A percentile compares a stretch with the other conserved stretches of the same genome.
These are phyloP conservation scores for Ophion ventricosus DNA, from an alignment of 2,888 invertebrate species.

Conservation along the genomic window DNA sequence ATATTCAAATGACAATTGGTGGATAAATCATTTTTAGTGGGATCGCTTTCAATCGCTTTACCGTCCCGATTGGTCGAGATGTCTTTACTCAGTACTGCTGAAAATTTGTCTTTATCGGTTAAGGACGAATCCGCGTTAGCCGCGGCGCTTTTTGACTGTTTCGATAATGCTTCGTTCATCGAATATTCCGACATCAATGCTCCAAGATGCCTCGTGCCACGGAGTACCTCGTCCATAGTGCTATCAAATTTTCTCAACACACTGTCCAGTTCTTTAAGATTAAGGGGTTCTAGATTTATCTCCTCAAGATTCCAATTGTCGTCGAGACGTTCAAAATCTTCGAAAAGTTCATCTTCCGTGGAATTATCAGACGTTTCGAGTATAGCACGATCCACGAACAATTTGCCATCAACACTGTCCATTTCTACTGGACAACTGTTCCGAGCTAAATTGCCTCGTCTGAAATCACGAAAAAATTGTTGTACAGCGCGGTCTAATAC, in stretches of 20 bases:
- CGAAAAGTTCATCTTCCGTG: background rate
- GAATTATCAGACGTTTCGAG: constrained; percentile 9
- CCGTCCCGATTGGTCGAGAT: background rate
- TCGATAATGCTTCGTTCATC: background rate
- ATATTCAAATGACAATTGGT: constrained; percentile 1
- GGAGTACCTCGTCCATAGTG: constrained; percentile 55
- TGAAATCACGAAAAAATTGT: constrained; percentile 45
- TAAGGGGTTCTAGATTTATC: constrained; percentile 61
- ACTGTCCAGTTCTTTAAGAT: constrained; percentile 60
- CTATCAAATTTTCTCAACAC: constrained; percentile 55
- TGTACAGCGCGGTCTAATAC: constrained; percentile 50
- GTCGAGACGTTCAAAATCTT: constrained; percentile 2
- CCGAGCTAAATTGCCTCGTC: background rate
- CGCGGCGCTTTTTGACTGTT: background rate
- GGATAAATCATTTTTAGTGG: background rate
- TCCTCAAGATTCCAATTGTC: constrained; percentile 52
- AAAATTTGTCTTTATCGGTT: background rate
- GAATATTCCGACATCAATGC: constrained; percentile 46
- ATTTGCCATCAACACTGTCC: constrained; percentile 1
- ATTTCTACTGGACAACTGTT: background rate
- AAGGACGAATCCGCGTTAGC: background rate
- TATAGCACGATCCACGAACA: background rate
- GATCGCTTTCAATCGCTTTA: background rate
- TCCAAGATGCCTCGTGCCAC: constrained; percentile 46
- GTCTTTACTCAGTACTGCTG: constrained; percentile 1